Conservation (phyloP, 2,888 invertebrate species). For the Keiferia lycopersicella region DNA sequence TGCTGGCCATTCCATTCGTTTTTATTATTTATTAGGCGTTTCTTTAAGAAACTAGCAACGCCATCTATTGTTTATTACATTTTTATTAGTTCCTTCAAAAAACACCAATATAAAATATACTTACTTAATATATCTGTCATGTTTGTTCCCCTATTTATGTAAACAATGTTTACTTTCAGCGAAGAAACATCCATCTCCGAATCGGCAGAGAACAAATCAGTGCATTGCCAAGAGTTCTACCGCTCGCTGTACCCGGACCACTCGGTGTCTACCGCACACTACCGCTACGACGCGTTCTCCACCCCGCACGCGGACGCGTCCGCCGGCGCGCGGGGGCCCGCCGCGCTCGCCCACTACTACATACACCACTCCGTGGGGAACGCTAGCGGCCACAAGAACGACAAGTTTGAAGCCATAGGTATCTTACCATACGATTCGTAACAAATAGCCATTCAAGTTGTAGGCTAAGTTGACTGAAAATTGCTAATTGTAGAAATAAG, state of each 20-base stretch:
- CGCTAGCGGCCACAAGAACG: conserved; percentile 27
- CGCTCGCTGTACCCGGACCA: conserved; percentile 56
- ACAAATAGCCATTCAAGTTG: too few species aligned
- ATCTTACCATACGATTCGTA: too few species aligned
- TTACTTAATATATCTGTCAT: too few species aligned
- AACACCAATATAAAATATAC: too few species aligned
- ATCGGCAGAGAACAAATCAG: conserved; percentile 34
- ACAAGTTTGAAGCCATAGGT: too few species aligned
- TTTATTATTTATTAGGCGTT: too few species aligned
- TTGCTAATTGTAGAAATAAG: too few species aligned
- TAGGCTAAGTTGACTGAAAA: too few species aligned
- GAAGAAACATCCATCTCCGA: conserved; percentile 40
- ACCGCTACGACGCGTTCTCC: conserved; percentile 63
- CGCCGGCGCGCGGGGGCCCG: conserved; percentile 39
- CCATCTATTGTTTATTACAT: too few species aligned
- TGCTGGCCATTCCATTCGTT: background rate
- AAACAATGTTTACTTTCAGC: conserved; percentile 31
- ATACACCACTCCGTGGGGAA: conserved; percentile 56
- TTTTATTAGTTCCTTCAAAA: too few species aligned
- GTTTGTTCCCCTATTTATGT: too few species aligned
- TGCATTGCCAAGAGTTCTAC: conserved; percentile 67
- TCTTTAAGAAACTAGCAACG: too few species aligned
- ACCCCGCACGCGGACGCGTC: conserved; percentile 44
- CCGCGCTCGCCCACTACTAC: conserved; percentile 61
- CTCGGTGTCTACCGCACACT: conserved; percentile 41